Conservation (phyloP, 2,113 vertebrate species). For the Pseudorectes ferrugineus region DNA sequence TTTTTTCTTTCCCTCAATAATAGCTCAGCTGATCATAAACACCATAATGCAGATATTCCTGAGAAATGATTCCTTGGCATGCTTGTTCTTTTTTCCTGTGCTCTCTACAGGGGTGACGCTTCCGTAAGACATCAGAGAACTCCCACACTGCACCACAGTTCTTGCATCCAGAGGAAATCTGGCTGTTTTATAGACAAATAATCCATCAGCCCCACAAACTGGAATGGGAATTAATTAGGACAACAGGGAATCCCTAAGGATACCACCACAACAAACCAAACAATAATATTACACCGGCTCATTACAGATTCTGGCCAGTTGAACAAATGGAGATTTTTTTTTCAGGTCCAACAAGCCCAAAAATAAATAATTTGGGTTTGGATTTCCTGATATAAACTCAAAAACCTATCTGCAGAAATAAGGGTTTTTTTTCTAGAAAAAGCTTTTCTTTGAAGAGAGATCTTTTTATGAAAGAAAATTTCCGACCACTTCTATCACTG, state of each 20-base stretch:
- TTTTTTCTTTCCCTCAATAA: not conserved
- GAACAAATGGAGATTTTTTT: not conserved
- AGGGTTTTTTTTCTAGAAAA: accelerated
- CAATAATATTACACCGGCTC: accelerated
- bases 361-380: not conserved
- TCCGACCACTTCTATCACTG: not conserved
- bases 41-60: not conserved
- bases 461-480: not conserved
- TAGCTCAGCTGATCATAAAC: not conserved
- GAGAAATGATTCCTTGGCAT: not conserved
- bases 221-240: not conserved
- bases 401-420: not conserved
- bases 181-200: not conserved
- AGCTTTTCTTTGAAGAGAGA: not conserved
- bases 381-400: not conserved
- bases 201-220: not conserved
- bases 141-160: not conserved
- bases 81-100: not conserved
- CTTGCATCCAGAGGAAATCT: not conserved
- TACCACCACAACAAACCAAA: not conserved
- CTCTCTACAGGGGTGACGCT: not conserved
- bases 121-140: not conserved
- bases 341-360: not conserved
- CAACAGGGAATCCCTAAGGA: not conserved
- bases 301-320: not conserved